Evolutionary conservation across 92 coral and sea anemone genomes (phyloP).

Genomic region (Metridium senile): DNA sequence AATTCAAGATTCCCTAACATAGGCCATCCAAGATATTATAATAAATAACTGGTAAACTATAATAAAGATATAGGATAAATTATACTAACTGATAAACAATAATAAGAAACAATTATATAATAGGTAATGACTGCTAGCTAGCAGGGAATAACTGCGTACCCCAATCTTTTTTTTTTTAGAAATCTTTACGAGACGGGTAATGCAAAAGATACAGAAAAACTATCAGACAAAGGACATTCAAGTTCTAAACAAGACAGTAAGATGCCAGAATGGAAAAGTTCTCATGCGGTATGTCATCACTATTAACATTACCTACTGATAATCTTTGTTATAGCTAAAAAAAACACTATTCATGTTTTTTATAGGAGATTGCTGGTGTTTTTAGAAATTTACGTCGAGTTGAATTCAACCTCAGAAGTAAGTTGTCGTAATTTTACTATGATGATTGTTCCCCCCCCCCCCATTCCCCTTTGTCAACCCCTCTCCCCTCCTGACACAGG

Average conservation of each 20-base stretch:
- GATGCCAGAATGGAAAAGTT: constrained; percentile 91
- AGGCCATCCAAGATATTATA: too few species aligned
- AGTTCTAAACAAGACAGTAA: constrained; percentile 45
- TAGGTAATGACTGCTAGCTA: too few species aligned
- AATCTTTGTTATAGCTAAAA: neutral
- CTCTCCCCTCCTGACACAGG: too few species aligned
- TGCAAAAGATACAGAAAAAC: neutral
- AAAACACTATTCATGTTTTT: neutral
- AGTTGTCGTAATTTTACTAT: constrained; percentile 48
- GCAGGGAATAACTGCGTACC: neutral
- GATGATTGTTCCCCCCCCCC: too few species aligned
- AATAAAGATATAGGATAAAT: too few species aligned
- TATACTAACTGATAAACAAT: too few species aligned
- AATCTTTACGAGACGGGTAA: constrained; percentile 6
- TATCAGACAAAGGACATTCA: constrained; percentile 6
- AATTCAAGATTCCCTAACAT: too few species aligned
- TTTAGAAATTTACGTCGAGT: constrained; percentile 94
- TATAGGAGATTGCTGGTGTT: constrained; percentile 95
- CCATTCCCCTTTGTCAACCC: too few species aligned
- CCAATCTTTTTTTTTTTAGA: neutral
- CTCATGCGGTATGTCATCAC: constrained; percentile 80
- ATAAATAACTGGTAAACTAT: too few species aligned
- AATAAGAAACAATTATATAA: too few species aligned
- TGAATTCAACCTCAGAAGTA: constrained; percentile 91
- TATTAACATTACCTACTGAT: neutral